Percentiles rank a stretch among this genome's conserved stretches.
phyloP scores from a whole-genome alignment of 2,113 vertebrate species.

The Rhombomys opimus region DNA sequence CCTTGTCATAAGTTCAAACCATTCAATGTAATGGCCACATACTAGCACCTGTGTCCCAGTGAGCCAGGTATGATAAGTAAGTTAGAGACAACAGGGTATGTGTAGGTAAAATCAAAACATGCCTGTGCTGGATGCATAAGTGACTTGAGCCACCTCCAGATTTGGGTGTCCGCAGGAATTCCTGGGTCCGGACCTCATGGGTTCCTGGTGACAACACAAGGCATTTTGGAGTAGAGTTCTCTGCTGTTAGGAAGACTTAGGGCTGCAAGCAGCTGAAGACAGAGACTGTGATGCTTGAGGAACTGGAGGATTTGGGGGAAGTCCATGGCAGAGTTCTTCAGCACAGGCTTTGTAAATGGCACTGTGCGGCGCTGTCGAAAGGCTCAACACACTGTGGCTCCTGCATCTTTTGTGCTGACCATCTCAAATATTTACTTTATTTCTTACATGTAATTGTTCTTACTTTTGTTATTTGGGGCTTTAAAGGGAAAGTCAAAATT shows the following conservation, averaged over 20 bases:
- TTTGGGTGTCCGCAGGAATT: neutral
- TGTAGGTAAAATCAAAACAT: neutral
- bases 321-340: no score
- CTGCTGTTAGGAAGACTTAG: neutral
- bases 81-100: neutral
- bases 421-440: neutral
- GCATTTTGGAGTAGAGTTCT: neutral
- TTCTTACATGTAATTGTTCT: constrained; percentile 12
- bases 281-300: neutral
- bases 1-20: neutral
- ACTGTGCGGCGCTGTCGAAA: neutral
- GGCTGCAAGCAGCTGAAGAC: neutral
- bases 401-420: neutral
- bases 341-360: neutral
- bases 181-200: neutral
- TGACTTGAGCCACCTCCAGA: neutral
- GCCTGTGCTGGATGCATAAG: no score
- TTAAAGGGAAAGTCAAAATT: constrained; percentile 13
- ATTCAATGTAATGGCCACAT: neutral
- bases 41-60: neutral
- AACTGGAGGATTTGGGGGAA: neutral
- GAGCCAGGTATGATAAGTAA: neutral
- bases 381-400: neutral
- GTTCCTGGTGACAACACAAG: neutral
- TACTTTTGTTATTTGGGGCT: neutral